phyloP scores from a whole-genome alignment of 2,888 invertebrate genomes.

The Geophilus truncorum region DNA sequence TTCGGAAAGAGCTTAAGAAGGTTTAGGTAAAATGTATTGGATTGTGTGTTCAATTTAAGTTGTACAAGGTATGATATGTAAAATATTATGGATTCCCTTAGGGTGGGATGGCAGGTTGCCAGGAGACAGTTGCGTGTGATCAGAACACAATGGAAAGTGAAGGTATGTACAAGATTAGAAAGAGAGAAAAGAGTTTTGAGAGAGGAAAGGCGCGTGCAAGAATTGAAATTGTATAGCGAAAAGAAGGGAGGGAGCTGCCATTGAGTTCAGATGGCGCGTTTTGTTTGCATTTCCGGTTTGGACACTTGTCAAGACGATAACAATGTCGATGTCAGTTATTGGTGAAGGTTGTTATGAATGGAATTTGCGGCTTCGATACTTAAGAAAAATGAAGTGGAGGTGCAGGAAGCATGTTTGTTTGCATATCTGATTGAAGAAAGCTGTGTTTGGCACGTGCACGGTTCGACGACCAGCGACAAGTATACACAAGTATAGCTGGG shows the following conservation, averaged over 20 bases:
- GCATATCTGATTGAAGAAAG: neutral
- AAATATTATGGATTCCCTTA: conserved; percentile 1
- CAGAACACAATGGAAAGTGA: conserved; percentile 15
- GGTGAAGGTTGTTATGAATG: conserved; percentile 13
- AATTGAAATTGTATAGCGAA: conserved; percentile 20
- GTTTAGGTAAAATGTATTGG: conserved; percentile 12
- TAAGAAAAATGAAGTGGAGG: neutral
- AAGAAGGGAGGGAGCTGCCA: neutral
- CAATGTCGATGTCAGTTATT: conserved; percentile 20
- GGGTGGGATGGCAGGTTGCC: conserved; percentile 6
- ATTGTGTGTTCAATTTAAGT: conserved; percentile 13
- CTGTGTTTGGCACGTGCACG: neutral
- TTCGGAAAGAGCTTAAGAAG: neutral
- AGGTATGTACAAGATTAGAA: conserved; percentile 25
- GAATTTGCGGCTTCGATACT: conserved; percentile 8
- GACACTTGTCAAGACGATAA: conserved; percentile 20
- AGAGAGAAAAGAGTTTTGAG: conserved; percentile 9
- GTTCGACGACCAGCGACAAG: neutral
- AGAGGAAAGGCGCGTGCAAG: neutral
- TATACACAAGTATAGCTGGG: no score
- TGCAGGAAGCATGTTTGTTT: conserved; percentile 17
- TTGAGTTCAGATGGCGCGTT: conserved; percentile 27
- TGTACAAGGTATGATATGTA: conserved; percentile 22
- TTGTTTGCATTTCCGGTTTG: conserved; percentile 27
- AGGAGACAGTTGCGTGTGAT: conserved; percentile 18